Evolutionary conservation across 2,888 invertebrate species (phyloP), one percentile per base, ranked within the genome.

Genomic region (Papilio elwesi): DNA sequence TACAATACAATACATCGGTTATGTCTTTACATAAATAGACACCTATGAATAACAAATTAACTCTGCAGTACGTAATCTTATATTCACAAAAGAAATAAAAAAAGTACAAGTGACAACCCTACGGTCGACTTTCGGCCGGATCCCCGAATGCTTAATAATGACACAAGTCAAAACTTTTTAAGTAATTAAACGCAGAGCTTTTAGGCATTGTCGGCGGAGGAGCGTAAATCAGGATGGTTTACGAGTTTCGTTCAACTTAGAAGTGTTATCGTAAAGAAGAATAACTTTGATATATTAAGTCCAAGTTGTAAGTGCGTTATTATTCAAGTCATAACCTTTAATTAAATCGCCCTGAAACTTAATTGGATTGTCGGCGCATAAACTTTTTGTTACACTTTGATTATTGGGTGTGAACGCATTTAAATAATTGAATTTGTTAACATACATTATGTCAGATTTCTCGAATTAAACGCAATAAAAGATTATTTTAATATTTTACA

Each of bases 101-200:
- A 6, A 43, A 43, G 43, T 4, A 0, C 7, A 43, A 9, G n/a
- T 43, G 68, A 55, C 72, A 73, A 2, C 68, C 63, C 64, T 73
- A 68, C n/a, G 6, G 4, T 12, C 11, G 75, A 77, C 77, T 73
- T 74, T 65, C 73, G 73, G 26, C 38, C 68, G 59, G 53, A 68
- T 72, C 47, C 71, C 64, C 36, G 57, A 64, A 64, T 49, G 70
- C 76, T 79, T 78, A 79, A 78, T 83, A 81, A 82, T 79, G 82
- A 84, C 82, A 83, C 80, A 80, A 84, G 82, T 80, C 81, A 79
- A 81, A 87, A 87, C 77, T 86, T 84, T 85, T 80, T 79, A 80
- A 84, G 84, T 87, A 84, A 87, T 88, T 85, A 83, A 80, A 78
- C 80, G 76, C 74, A 78, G 76, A 75, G 79, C 77, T 78, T 81